Conservation (phyloP, 2,797 vertebrate genomes). For the Lophotriccus pileatus region DNA sequence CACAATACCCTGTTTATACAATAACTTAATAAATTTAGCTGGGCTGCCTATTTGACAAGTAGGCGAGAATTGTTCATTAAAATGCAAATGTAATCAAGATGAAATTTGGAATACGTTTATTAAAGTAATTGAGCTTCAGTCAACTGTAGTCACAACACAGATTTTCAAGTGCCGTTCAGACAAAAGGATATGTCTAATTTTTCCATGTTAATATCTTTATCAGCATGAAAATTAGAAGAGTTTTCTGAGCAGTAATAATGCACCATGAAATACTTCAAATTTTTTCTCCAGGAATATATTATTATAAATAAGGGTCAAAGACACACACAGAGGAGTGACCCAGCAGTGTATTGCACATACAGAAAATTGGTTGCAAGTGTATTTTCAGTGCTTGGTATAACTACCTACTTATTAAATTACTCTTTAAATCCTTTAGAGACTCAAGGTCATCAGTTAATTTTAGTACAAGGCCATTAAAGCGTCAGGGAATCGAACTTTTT, state of each 20-base stretch:
- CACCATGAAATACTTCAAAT: conserved; percentile 21
- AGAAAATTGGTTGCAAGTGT: conserved; percentile 4
- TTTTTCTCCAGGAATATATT: conserved; percentile 61
- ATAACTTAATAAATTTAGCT: conserved; percentile 71
- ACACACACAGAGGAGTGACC: conserved; percentile 26
- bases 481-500: neutral
- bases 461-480: neutral
- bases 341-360: neutral
- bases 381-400: conserved; percentile 16
- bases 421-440: neutral
- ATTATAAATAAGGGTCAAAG: conserved; percentile 57
- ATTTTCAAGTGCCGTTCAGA: conserved; percentile 66
- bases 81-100: conserved; percentile 78
- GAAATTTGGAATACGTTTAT: conserved; percentile 82
- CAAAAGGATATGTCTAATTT: conserved; percentile 62
- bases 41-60: conserved; percentile 74
- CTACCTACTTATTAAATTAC: conserved; percentile 22
- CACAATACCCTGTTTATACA: conserved; percentile 56
- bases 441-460: conserved; percentile 49
- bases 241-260: conserved; percentile 56
- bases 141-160: conserved; percentile 79
- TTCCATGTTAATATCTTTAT: conserved; percentile 66
- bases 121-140: conserved; percentile 80
- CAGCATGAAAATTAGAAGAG: conserved; percentile 59
- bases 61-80: conserved; percentile 76